Evolutionary conservation across 2,888 invertebrate genomes (phyloP).

Genomic region (Morpho deidamia): DNA sequence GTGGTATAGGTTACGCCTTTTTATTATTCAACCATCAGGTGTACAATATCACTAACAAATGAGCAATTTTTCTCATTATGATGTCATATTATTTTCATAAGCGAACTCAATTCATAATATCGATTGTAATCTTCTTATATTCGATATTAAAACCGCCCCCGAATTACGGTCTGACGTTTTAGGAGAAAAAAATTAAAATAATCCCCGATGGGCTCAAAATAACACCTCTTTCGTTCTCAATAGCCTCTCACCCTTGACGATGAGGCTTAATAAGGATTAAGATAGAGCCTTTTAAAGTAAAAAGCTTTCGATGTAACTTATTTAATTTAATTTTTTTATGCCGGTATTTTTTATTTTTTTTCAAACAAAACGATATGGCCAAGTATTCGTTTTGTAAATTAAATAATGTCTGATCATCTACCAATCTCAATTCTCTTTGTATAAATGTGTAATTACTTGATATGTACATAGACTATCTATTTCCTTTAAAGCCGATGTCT

Average conservation of each 20-base stretch:
- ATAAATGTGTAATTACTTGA: too few relatives aligned
- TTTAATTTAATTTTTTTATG: constrained; percentile 49
- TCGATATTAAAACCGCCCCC: constrained; percentile 33
- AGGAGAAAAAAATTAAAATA: constrained; percentile 45
- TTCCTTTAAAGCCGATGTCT: too few relatives aligned
- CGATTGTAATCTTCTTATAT: constrained; percentile 47
- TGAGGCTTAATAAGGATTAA: constrained; percentile 73
- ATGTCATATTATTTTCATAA: too few relatives aligned
- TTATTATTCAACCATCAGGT: too few relatives aligned
- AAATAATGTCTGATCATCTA: too few relatives aligned
- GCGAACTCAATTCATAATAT: constrained; percentile 13
- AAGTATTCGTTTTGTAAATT: too few relatives aligned
- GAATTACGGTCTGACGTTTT: constrained; percentile 53
- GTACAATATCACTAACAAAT: too few relatives aligned
- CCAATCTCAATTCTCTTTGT: too few relatives aligned
- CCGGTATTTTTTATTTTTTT: constrained; percentile 27
- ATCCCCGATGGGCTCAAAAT: constrained; percentile 62
- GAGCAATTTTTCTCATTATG: too few relatives aligned
- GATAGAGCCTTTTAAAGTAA: constrained; percentile 68
- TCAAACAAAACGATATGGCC: neutral
- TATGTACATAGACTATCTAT: too few relatives aligned
- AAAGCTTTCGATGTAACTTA: constrained; percentile 68
- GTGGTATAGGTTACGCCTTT: too few relatives aligned
- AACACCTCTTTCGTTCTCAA: constrained; percentile 64
- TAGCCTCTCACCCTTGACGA: constrained; percentile 54